A percentile compares a stretch with the other conserved stretches of the same genome.
Conservation (phyloP, 2,797 vertebrate genomes). For the Mastacembelus armatus region DNA sequence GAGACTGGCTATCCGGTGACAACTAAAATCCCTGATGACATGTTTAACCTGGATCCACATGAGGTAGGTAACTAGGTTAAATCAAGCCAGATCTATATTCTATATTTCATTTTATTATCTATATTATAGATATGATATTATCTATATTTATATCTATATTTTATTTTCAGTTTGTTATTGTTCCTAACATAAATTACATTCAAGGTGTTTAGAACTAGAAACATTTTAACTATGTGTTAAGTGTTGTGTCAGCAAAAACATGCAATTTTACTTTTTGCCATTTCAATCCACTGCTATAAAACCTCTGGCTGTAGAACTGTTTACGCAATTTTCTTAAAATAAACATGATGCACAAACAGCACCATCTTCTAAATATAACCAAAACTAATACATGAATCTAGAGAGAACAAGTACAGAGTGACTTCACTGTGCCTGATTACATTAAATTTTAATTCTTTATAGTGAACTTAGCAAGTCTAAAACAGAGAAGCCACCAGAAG, state of each 20-base stretch:
- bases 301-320: background rate
- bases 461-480: background rate
- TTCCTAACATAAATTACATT: conserved; percentile 7
- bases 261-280: background rate
- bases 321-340: conserved; percentile 34
- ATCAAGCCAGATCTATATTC: background rate
- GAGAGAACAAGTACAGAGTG: background rate
- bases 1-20: background rate
- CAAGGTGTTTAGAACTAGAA: no score
- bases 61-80: background rate
- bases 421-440: background rate
- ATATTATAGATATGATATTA: no score
- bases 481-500: background rate
- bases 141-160: background rate
- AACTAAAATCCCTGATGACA: background rate
- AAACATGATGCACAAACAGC: conserved; percentile 29
- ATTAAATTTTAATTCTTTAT: background rate
- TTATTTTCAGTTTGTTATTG: background rate
- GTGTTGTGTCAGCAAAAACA: no score
- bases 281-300: background rate
- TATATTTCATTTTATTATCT: no score
- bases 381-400: background rate
- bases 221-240: no score
- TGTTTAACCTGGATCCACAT: background rate
- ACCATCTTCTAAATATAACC: background rate